Evolutionary conservation across 1,140 invertebrate species (phyloP).

Genomic region (Paralvinella palmiformis): DNA sequence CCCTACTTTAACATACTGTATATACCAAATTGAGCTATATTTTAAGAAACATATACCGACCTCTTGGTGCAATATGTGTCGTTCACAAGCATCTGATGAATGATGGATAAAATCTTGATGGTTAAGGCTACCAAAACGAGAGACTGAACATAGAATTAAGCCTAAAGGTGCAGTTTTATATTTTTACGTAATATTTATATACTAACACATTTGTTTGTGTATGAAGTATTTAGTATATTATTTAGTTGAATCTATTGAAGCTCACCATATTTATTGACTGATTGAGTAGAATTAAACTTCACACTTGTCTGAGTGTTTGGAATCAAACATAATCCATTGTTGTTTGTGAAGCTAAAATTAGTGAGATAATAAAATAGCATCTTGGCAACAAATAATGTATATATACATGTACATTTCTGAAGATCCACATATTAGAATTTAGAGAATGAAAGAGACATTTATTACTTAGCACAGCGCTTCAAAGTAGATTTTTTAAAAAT

Average conservation of each 20-base stretch:
- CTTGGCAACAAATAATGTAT: background rate
- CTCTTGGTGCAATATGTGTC: constrained; percentile 19
- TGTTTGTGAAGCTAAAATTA: background rate
- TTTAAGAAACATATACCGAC: too few relatives aligned
- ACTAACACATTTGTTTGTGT: background rate
- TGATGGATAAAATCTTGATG: constrained; percentile 16
- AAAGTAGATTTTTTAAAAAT: too few relatives aligned
- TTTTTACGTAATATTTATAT: background rate
- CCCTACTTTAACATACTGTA: too few relatives aligned
- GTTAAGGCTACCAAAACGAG: constrained; percentile 27
- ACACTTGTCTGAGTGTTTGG: background rate
- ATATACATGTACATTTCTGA: too few relatives aligned
- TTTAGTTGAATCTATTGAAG: background rate
- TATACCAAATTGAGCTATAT: too few relatives aligned
- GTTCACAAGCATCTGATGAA: constrained; percentile 13
- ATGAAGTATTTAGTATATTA: background rate
- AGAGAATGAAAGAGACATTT: too few relatives aligned
- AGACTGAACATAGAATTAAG: background rate
- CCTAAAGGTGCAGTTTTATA: background rate
- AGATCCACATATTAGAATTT: too few relatives aligned
- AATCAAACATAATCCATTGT: background rate
- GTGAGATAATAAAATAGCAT: background rate
- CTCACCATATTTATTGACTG: background rate
- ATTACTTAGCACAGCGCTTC: too few relatives aligned
- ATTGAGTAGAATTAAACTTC: background rate